Conservation (phyloP, 2,888 invertebrate genomes). For the Leucoma salicis region DNA sequence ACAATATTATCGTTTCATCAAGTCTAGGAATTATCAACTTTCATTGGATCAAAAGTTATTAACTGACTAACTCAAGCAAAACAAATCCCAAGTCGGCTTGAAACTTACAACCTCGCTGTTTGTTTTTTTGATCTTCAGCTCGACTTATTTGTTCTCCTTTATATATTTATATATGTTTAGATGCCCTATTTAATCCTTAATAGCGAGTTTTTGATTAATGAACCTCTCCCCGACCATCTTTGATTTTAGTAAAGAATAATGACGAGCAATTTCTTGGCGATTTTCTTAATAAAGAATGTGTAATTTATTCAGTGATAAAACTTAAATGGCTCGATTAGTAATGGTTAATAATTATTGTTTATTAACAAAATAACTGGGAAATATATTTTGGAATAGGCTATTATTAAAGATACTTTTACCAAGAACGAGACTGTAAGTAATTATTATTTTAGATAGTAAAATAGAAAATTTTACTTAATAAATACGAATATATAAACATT, state of each 20-base stretch:
- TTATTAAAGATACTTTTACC: too few species aligned
- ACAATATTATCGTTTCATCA: not conserved
- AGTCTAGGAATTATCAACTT: not conserved
- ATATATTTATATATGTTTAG: conserved; percentile 25
- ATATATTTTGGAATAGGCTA: too few species aligned
- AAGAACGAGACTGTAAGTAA: too few species aligned
- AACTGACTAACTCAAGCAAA: not conserved
- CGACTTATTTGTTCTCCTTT: conserved; percentile 14
- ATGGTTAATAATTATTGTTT: too few species aligned
- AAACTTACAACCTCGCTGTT: conserved; percentile 5
- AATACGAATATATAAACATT: too few species aligned
- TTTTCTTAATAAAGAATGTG: conserved; percentile 19
- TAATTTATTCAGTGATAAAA: conserved; percentile 17
- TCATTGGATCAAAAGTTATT: not conserved
- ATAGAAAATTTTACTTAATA: too few species aligned
- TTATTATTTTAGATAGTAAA: too few species aligned
- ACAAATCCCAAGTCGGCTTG: not conserved
- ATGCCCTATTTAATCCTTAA: conserved; percentile 21
- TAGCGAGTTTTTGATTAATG: conserved; percentile 30
- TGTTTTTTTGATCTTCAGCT: conserved; percentile 27
- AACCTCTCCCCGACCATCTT: conserved; percentile 20
- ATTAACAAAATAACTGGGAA: too few species aligned
- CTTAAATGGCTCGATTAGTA: too few species aligned
- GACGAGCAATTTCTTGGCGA: conserved; percentile 26
- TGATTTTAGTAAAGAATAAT: conserved; percentile 19